phyloP scores from a whole-genome alignment of 2,113 vertebrate genomes.

The Hylia prasina region DNA sequence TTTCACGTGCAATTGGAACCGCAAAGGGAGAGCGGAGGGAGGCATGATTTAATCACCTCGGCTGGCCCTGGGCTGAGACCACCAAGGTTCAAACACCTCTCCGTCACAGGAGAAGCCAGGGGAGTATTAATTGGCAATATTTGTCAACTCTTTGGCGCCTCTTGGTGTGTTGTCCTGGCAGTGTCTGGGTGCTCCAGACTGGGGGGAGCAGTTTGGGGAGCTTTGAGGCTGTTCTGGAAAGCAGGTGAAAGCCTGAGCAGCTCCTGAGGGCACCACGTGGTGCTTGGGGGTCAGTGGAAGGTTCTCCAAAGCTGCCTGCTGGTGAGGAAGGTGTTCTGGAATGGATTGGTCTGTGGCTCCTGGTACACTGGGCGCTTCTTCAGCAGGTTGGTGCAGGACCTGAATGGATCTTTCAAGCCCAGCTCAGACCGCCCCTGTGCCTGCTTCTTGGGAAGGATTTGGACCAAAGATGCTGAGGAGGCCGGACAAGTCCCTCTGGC shows the following conservation, averaged over 20 bases:
- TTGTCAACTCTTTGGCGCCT: fast-evolving
- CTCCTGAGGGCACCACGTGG: fast-evolving
- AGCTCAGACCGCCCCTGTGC: not conserved
- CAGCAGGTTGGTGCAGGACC: not conserved
- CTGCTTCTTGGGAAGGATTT: not conserved
- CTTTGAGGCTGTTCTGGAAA: not conserved
- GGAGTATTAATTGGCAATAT: slow-evolving; percentile 20
- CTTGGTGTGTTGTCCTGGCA: fast-evolving
- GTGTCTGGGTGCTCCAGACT: fast-evolving
- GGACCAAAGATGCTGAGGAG: not conserved
- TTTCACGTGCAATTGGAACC: slow-evolving; percentile 25
- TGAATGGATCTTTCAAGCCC: not conserved
- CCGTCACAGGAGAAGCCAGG: fast-evolving
- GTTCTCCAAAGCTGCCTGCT: not conserved
- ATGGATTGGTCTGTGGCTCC: not conserved
- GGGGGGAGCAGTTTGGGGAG: not conserved
- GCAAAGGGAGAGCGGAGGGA: not conserved
- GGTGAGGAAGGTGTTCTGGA: not conserved
- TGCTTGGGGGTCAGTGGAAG: not conserved
- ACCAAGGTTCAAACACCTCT: slow-evolving; percentile 34
- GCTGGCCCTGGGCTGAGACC: slow-evolving; percentile 29
- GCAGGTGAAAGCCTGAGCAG: not conserved
- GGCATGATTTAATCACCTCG: not conserved
- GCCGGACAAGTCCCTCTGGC: fast-evolving
- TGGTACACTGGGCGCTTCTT: not conserved